These are phyloP conservation scores for Leguminivora glycinivorella DNA, from an alignment of 1,140 invertebrate genomes.

Conservation along the genomic window DNA sequence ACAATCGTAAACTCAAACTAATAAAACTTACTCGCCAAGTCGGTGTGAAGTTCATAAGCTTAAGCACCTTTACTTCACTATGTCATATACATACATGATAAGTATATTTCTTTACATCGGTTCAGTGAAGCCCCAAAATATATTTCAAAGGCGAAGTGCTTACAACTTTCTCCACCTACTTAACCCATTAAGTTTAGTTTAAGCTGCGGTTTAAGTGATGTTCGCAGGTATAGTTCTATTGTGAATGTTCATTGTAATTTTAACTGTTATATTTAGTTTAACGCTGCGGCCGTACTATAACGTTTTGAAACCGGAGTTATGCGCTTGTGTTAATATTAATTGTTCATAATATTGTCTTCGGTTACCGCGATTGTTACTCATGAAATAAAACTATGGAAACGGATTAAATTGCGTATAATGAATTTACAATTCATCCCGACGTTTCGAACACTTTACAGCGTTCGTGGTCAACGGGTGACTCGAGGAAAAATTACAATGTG, in stretches of 20 bases:
- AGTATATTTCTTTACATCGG: slow-evolving; percentile 21
- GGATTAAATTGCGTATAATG: no score
- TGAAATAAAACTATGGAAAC: no score
- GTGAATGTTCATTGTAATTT: slow-evolving; percentile 25
- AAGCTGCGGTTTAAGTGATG: slow-evolving; percentile 39
- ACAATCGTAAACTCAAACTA: not conserved
- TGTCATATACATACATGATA: slow-evolving; percentile 16
- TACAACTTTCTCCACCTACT: slow-evolving; percentile 42
- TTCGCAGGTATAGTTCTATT: slow-evolving; percentile 26
- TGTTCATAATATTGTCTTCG: not conserved
- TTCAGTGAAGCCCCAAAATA: slow-evolving; percentile 42
- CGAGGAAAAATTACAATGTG: no score
- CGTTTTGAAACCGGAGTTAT: not conserved
- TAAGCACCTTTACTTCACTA: slow-evolving; percentile 17
- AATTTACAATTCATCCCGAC: no score
- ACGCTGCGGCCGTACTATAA: not conserved
- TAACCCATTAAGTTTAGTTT: slow-evolving; percentile 44
- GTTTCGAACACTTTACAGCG: no score
- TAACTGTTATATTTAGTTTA: not conserved
- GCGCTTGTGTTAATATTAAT: not conserved
- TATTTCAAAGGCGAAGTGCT: slow-evolving; percentile 45
- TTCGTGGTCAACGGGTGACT: no score
- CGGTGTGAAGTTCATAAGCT: slow-evolving; percentile 1
- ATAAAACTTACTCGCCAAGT: slow-evolving; percentile 16
- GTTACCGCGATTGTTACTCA: no score